These are phyloP conservation scores for Notamacropus eugenii DNA, from an alignment of 2,797 vertebrate species.

Conservation along the genomic window DNA sequence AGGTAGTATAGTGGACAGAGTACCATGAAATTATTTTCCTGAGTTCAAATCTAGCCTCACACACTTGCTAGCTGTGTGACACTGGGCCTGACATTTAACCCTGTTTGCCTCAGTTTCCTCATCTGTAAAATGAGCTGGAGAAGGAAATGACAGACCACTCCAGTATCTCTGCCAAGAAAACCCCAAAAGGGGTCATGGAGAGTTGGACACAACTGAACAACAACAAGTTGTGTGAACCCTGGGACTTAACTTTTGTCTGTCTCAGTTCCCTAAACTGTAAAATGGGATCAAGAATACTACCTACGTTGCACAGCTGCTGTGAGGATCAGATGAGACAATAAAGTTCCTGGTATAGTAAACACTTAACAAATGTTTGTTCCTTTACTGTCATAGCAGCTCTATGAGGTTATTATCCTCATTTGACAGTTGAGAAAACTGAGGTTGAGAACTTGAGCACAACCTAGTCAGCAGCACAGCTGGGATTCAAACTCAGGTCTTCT, in stretches of 20 bases:
- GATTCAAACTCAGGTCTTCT: not conserved
- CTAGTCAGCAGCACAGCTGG: not conserved
- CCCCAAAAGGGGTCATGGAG: fast-evolving
- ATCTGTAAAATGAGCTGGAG: no score
- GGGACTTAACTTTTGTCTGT: not conserved
- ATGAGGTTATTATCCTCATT: not conserved
- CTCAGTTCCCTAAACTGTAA: not conserved
- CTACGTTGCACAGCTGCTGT: not conserved
- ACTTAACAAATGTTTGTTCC: not conserved
- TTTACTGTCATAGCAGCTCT: not conserved
- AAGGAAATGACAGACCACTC: not conserved
- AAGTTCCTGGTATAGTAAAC: not conserved
- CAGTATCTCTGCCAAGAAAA: not conserved
- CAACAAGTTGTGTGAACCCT: not conserved
- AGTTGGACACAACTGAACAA: no score
- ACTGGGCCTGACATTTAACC: not conserved
- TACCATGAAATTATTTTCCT: not conserved
- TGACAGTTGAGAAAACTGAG: not conserved
- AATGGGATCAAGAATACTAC: not conserved
- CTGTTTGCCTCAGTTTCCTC: not conserved
- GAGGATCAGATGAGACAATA: not conserved
- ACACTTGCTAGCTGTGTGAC: not conserved
- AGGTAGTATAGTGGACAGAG: not conserved
- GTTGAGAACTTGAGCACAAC: not conserved
- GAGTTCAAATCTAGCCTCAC: not conserved